These are phyloP conservation scores for Leistus spinibarbis DNA, from an alignment of 2,888 invertebrate genomes.

Conservation along the genomic window DNA sequence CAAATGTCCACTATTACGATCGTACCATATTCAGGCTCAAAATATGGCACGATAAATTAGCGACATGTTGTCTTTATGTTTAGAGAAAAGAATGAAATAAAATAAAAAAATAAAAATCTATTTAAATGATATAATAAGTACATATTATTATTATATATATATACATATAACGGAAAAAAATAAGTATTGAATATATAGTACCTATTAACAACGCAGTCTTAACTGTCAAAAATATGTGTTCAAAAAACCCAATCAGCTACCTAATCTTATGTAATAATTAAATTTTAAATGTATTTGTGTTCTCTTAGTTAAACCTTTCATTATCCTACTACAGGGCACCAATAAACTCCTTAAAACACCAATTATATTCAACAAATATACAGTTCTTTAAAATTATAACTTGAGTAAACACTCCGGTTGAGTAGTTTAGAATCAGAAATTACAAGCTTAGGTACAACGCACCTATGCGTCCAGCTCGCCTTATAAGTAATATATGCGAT, in stretches of 20 bases:
- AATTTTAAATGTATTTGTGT: constrained; percentile 50
- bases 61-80: constrained; percentile 28
- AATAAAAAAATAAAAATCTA: constrained; percentile 10
- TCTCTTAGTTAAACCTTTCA: constrained; percentile 4
- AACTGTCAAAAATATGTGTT: constrained; percentile 59
- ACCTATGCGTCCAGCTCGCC: too few species aligned
- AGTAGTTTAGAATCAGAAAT: too few species aligned
- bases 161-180: constrained; percentile 49
- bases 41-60: constrained; percentile 49
- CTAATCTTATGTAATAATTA: constrained; percentile 57
- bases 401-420: too few species aligned
- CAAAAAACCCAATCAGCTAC: constrained; percentile 59
- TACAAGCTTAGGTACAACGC: too few species aligned
- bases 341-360: too few species aligned
- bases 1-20: constrained; percentile 24
- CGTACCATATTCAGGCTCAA: constrained; percentile 53
- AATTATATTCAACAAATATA: too few species aligned
- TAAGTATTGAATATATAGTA: constrained; percentile 54
- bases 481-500: too few species aligned
- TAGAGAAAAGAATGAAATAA: constrained; percentile 14
- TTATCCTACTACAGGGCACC: not conserved
- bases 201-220: constrained; percentile 56
- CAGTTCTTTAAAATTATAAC: too few species aligned
- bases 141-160: constrained; percentile 46
- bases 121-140: constrained; percentile 44